Evolutionary conservation across 1,140 invertebrate genomes (phyloP).

Genomic region (Tribolium castaneum): DNA sequence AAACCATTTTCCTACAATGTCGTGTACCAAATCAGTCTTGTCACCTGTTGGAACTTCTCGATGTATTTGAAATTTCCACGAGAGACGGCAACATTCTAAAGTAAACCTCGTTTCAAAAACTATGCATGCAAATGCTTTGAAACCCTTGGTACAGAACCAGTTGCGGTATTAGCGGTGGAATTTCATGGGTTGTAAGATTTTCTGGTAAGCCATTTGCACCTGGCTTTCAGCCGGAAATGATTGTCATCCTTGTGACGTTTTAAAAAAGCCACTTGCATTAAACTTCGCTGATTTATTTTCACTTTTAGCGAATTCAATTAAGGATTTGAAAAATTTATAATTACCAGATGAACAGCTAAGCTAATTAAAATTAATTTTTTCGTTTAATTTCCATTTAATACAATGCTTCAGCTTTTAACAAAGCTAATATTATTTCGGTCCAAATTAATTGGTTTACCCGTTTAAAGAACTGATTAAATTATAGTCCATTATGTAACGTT

Average conservation of each 20-base stretch:
- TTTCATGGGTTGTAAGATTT: not conserved
- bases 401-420: not conserved
- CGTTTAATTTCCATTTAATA: not conserved
- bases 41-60: not conserved
- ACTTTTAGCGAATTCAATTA: not conserved
- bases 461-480: not conserved
- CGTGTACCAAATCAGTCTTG: not conserved
- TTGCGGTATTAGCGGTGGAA: not conserved
- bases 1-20: not conserved
- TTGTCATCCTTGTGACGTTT: not conserved
- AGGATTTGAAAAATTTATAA: too few species aligned
- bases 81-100: not conserved
- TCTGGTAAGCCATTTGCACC: not conserved
- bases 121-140: not conserved
- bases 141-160: not conserved
- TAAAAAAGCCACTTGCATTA: not conserved
- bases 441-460: not conserved
- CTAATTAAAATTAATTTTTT: not conserved
- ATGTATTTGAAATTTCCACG: not conserved
- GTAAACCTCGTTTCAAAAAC: not conserved
- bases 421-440: not conserved
- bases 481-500: constrained; percentile 6
- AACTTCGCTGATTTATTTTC: not conserved
- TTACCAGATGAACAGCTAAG: not conserved
- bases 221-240: not conserved